These are phyloP conservation scores for Augochlora pura DNA, from an alignment of 1,140 invertebrate genomes.

Conservation along the genomic window DNA sequence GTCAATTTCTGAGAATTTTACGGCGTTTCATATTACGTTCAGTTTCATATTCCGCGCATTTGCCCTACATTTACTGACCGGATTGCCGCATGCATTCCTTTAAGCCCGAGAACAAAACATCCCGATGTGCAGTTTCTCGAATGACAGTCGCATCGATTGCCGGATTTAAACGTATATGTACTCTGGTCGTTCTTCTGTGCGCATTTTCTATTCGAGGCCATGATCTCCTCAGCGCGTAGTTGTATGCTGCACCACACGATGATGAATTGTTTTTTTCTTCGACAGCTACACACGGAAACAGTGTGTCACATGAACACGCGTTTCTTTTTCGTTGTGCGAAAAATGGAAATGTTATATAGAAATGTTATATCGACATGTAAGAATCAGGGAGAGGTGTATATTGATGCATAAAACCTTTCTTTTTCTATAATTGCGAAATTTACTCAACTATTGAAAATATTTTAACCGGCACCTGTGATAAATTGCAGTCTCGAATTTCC, in stretches of 20 bases:
- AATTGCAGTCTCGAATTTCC: background rate
- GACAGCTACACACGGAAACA: background rate
- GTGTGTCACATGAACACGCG: constrained; percentile 4
- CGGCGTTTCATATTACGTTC: too few species aligned
- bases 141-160: constrained; percentile 51
- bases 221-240: constrained; percentile 16
- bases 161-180: constrained; percentile 46
- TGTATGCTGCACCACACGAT: constrained; percentile 10
- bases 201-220: constrained; percentile 22
- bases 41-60: background rate
- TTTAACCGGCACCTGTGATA: background rate
- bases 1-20: too few species aligned
- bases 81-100: constrained; percentile 22
- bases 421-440: too few species aligned
- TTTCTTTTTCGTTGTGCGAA: background rate
- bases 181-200: constrained; percentile 8
- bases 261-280: background rate
- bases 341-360: too few species aligned
- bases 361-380: too few species aligned
- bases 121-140: constrained; percentile 32
- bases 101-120: constrained; percentile 32
- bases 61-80: background rate
- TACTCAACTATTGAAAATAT: background rate
- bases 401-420: too few species aligned
- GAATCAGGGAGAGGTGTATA: too few species aligned